Conservation (phyloP, 2,888 invertebrate species). For the Drosophila bunnanda region DNA sequence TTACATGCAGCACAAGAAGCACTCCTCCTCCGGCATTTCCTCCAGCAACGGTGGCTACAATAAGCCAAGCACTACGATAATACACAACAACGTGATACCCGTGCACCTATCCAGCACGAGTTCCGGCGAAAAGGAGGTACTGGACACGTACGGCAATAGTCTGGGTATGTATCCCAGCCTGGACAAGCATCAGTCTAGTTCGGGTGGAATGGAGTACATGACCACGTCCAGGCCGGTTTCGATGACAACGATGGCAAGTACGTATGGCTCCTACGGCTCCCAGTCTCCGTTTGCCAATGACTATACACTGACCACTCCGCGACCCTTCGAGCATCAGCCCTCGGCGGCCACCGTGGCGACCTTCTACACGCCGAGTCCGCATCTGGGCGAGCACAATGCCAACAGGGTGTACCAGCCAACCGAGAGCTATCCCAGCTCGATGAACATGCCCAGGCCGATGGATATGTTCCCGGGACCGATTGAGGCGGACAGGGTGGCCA, state of each 20-base stretch:
- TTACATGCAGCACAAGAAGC: conserved; percentile 62
- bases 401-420: conserved; percentile 77
- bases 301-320: conserved; percentile 61
- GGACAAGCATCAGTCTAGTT: conserved; percentile 40
- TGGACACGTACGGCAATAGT: conserved; percentile 83
- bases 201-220: conserved; percentile 52
- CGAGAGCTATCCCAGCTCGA: conserved; percentile 75
- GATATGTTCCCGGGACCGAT: conserved; percentile 69
- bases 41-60: conserved; percentile 46
- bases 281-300: conserved; percentile 67
- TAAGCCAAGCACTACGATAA: conserved; percentile 80
- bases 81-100: conserved; percentile 83
- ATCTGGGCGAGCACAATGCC: conserved; percentile 81
- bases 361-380: conserved; percentile 82
- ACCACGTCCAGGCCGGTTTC: conserved; percentile 67
- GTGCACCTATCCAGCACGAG: conserved; percentile 74
- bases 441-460: conserved; percentile 63
- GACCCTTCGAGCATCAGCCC: conserved; percentile 68
- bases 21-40: conserved; percentile 12
- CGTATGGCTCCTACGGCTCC: conserved; percentile 61
- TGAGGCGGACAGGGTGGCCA: conserved; percentile 72
- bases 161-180: conserved; percentile 70
- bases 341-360: conserved; percentile 71
- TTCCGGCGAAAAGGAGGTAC: conserved; percentile 76
- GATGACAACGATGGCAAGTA: conserved; percentile 50